Evolutionary conservation across 2,113 vertebrate genomes (phyloP).

Genomic region (Salminus brasiliensis): DNA sequence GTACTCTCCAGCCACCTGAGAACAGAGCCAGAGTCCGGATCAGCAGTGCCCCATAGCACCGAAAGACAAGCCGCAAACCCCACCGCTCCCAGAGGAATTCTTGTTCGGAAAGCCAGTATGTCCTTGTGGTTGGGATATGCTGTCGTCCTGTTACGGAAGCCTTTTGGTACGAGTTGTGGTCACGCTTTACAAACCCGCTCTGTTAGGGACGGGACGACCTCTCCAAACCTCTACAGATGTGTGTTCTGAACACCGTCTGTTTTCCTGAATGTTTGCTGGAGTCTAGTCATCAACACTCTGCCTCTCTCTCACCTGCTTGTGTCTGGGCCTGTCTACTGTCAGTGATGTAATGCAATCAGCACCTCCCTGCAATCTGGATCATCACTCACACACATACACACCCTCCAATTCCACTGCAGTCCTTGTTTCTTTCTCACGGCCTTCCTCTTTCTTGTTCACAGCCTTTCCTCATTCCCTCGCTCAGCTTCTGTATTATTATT

Average conservation of each 20-base stretch:
- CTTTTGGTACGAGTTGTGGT: neutral
- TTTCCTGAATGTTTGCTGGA: neutral
- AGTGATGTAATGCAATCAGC: slow-evolving; percentile 62
- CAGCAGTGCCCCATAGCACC: neutral
- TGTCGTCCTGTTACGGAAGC: neutral
- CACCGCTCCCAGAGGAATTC: neutral
- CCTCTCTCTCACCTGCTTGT: slow-evolving; percentile 60
- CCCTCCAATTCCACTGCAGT: neutral
- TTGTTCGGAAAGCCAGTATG: neutral
- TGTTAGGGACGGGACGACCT: neutral
- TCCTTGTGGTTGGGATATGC: neutral
- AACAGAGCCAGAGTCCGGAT: slow-evolving; percentile 54
- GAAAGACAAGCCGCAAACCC: neutral
- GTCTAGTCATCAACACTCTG: neutral
- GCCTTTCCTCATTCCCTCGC: too few species aligned
- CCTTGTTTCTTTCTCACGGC: neutral
- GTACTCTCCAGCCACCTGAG: slow-evolving; percentile 93
- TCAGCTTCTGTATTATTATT: too few species aligned
- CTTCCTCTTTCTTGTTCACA: neutral
- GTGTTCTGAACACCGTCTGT: neutral
- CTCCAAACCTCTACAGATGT: neutral
- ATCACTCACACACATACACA: neutral
- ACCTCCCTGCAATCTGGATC: slow-evolving; percentile 50
- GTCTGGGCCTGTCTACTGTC: slow-evolving; percentile 69
- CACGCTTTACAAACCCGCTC: neutral